Percentiles rank a stretch among this genome's conserved stretches.
Evolutionary conservation across 2,113 vertebrate genomes (phyloP).

Genomic region (Cephalopterus ornatus): DNA sequence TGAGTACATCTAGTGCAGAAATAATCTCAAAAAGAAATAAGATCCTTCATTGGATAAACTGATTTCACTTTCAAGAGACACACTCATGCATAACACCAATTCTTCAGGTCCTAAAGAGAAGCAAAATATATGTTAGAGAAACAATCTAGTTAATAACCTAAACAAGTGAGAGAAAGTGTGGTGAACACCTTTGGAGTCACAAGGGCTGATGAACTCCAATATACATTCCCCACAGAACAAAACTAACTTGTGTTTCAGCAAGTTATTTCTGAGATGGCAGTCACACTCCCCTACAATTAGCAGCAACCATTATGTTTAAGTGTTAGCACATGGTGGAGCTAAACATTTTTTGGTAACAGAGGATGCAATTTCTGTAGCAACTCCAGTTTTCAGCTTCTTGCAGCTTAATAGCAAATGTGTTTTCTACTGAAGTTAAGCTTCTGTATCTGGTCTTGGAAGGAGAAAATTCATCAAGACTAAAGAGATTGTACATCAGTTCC

Average conservation of each 20-base stretch:
- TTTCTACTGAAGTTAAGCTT: background rate
- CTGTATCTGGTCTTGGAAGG: background rate
- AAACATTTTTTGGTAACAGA: background rate
- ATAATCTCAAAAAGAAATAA: background rate
- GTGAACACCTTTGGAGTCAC: background rate
- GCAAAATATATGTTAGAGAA: background rate
- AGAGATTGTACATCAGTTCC: background rate
- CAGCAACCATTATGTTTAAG: background rate
- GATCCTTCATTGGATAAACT: background rate
- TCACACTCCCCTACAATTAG: background rate
- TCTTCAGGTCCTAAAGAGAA: background rate
- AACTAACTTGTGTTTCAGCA: background rate
- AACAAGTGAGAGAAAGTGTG: background rate
- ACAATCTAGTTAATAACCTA: background rate
- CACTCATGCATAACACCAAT: background rate
- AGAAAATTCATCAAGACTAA: background rate
- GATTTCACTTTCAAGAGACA: background rate
- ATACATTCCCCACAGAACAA: background rate
- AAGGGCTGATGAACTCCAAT: too few species aligned
- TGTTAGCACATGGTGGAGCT: background rate
- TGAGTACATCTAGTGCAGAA: background rate
- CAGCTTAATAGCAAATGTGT: background rate
- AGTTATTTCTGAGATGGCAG: background rate
- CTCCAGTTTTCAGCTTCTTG: background rate
- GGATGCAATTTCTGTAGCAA: background rate